These are phyloP conservation scores for Deroplatys truncata DNA, from an alignment of 2,888 invertebrate species.

Conservation along the genomic window DNA sequence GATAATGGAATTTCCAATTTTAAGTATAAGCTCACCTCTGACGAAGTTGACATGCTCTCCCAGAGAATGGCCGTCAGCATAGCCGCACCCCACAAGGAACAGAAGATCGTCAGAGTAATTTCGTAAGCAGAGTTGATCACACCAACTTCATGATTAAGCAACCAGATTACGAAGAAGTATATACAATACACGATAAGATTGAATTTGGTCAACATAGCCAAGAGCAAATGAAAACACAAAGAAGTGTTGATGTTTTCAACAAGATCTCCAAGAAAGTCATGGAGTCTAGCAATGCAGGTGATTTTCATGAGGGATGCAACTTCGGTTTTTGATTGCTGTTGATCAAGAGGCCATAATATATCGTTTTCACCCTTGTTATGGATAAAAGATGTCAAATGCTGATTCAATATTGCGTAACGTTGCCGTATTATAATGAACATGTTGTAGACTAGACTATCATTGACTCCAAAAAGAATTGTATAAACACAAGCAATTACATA, in stretches of 20 bases:
- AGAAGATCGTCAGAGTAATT: neutral
- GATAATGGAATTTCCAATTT: no score
- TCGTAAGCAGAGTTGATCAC: neutral
- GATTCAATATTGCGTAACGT: neutral
- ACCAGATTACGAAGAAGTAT: neutral
- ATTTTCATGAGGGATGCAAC: no score
- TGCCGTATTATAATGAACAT: neutral
- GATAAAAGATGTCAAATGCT: neutral
- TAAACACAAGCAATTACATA: neutral
- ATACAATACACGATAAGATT: neutral
- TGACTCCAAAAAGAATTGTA: neutral
- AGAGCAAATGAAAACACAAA: neutral
- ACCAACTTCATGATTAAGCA: neutral
- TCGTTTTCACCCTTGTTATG: no score
- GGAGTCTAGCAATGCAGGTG: neutral
- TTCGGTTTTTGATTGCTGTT: no score
- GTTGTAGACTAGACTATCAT: neutral
- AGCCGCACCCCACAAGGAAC: neutral
- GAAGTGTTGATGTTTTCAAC: neutral
- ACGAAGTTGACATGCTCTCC: neutral
- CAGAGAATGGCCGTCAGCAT: neutral
- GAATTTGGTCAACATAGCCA: neutral
- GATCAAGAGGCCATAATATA: no score
- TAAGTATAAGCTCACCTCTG: neutral
- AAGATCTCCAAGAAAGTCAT: neutral